Evolutionary conservation across 2,797 vertebrate genomes (phyloP).

Genomic region (Sebastes oblongus): DNA sequence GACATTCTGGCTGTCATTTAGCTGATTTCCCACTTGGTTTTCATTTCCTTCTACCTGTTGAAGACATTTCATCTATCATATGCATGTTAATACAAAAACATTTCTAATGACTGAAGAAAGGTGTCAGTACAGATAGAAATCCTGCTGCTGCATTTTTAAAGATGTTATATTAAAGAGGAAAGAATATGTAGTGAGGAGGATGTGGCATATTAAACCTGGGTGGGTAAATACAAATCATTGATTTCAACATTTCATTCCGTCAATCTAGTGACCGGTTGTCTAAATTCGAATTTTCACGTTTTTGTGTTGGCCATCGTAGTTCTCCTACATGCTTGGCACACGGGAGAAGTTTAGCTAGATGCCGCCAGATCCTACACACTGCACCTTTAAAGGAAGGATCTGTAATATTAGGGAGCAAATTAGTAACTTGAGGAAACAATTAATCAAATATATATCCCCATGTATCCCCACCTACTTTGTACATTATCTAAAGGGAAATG

Average conservation of each 20-base stretch:
- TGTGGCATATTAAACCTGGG: neutral
- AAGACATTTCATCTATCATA: slow-evolving; percentile 30
- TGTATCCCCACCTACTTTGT: no score
- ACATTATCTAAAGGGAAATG: no score
- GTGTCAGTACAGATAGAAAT: neutral
- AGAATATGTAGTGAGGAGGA: neutral
- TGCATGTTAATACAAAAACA: slow-evolving; percentile 7
- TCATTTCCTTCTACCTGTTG: slow-evolving; percentile 12
- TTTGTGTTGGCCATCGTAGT: no score
- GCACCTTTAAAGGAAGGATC: no score
- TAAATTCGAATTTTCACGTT: no score
- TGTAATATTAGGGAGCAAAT: fast-evolving
- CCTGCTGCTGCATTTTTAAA: neutral
- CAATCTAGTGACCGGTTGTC: no score
- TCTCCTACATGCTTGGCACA: fast-evolving
- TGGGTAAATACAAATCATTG: no score
- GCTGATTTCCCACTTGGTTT: slow-evolving; percentile 36
- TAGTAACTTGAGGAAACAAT: no score
- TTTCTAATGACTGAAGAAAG: slow-evolving; percentile 11
- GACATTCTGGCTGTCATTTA: slow-evolving; percentile 53
- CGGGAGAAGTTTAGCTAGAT: no score
- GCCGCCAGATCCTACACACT: no score
- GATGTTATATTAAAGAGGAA: slow-evolving; percentile 1
- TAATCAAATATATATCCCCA: no score
- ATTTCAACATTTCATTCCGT: no score